Conservation (phyloP, 2,888 invertebrate genomes). For the Xestia ashworthii region DNA sequence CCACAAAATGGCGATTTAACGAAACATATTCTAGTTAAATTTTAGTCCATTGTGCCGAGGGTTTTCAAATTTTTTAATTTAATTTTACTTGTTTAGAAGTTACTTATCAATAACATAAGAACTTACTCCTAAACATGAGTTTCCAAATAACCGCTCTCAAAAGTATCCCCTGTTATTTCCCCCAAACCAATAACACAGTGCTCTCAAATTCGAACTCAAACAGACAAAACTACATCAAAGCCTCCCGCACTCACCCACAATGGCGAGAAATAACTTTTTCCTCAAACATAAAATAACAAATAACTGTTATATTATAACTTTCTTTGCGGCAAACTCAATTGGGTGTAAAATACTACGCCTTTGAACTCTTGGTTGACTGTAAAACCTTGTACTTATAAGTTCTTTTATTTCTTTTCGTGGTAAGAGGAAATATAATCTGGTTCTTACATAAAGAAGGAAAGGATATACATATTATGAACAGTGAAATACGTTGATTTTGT, state of each 20-base stretch:
- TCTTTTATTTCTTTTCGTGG: slow-evolving; percentile 24
- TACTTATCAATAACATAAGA: neutral
- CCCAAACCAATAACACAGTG: neutral
- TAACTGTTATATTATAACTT: slow-evolving; percentile 43
- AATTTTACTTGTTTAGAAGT: no score
- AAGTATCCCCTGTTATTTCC: neutral
- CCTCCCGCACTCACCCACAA: neutral
- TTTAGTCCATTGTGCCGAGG: no score
- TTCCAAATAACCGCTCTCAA: neutral
- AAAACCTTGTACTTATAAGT: slow-evolving; percentile 2
- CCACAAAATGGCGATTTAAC: no score
- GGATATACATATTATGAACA: neutral
- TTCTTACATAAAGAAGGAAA: neutral
- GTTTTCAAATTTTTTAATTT: no score
- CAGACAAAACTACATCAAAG: slow-evolving; percentile 34
- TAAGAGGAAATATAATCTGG: neutral
- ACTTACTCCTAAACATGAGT: neutral
- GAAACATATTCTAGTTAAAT: no score
- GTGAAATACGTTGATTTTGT: neutral
- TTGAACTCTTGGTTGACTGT: slow-evolving; percentile 34
- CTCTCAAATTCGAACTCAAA: neutral
- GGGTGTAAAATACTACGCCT: slow-evolving; percentile 28
- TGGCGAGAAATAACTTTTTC: slow-evolving; percentile 20
- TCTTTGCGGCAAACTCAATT: slow-evolving; percentile 37
- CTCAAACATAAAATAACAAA: slow-evolving; percentile 20